These are phyloP conservation scores for Mesorhabditis spiculigera DNA, from an alignment of 2,888 invertebrate species.

Conservation along the genomic window DNA sequence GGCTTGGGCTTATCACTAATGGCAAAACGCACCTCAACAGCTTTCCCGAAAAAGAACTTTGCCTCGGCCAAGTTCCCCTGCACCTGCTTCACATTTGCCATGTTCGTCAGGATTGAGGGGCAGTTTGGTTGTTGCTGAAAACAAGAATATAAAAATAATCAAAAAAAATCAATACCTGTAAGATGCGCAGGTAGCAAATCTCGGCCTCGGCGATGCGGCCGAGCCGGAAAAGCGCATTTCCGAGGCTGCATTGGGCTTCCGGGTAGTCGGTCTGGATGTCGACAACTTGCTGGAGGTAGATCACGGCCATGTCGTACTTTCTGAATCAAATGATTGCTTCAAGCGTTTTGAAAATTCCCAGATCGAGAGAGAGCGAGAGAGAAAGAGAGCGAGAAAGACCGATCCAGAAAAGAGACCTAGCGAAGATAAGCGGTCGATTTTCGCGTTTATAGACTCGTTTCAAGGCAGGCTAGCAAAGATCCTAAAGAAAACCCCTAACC, in stretches of 20 bases:
- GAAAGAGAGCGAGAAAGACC: neutral
- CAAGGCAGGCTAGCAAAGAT: no score
- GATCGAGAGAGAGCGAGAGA: neutral
- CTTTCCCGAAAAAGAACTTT: slow-evolving; percentile 82
- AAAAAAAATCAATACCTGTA: slow-evolving; percentile 22
- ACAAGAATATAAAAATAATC: neutral
- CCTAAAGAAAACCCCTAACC: slow-evolving; percentile 64
- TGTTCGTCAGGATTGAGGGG: slow-evolving; percentile 95
- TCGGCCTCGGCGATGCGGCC: slow-evolving; percentile 53
- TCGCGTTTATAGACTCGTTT: no score
- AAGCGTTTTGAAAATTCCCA: neutral
- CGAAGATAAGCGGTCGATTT: neutral
- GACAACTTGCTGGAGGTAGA: slow-evolving; percentile 92
- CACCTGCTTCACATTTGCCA: slow-evolving; percentile 96
- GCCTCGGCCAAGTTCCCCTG: slow-evolving; percentile 96
- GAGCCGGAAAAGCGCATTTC: slow-evolving; percentile 97
- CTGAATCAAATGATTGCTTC: slow-evolving; percentile 59
- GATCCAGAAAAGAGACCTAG: neutral
- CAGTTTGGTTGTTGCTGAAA: slow-evolving; percentile 83
- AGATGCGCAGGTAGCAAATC: slow-evolving; percentile 48
- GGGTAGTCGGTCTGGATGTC: slow-evolving; percentile 97
- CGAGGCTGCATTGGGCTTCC: slow-evolving; percentile 97
- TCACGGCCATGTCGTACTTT: slow-evolving; percentile 93
- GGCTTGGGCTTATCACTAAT: neutral
- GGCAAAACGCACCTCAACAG: slow-evolving; percentile 60